Evolutionary conservation across 1,140 invertebrate genomes (phyloP), one percentile per base, ranked within the genome.

Genomic region (Panulirus ornatus): DNA sequence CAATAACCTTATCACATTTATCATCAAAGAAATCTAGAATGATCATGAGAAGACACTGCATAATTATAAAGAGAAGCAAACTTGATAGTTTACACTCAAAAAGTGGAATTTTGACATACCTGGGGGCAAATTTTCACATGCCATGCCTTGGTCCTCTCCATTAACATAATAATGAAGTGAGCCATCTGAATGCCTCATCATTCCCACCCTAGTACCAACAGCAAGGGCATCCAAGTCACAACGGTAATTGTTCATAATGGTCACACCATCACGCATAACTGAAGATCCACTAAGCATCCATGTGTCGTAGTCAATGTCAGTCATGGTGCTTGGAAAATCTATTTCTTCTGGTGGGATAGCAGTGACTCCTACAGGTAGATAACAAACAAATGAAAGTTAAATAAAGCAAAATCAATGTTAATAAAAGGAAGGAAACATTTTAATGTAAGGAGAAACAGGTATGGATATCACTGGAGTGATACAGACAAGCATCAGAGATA

Each of bases 131-230:
- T 97, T 96, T 36, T 96, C 95, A 93, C 97, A 98, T 0, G 98
- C 98, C 14, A 95, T 94, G 3, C 98, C 98, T 95, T 98, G 97
- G 93, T 98, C 97, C 92, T 97, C 96, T 0, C 98, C 98, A 94
- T 99, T 97, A 47, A 98, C 94, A 94, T 97, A 99, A 94, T 97
- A 99, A 93, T 99, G 97, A 9, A 99, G 95, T 86, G 95, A 97
- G 34, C 96, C 96, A 93, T 99, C 97, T 0, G 96, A 94, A 92
- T 97, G 97, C 91, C 97, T 95, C 97, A 98, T 98, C 94, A 99
- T 96, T 71, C 97, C 94, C 88, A 92, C 88, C 40, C 88, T 79
- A 88, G 96, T 96, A 6, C 97, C 96, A 22, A 97, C 96, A 0
- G 94, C 95, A 1, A 98, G 93, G 2, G 95, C 95, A 93, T 99